Percentiles rank a stretch among this genome's conserved stretches.
phyloP scores from a whole-genome alignment of 1,140 invertebrate species.

The Muscidifurax raptorellus region DNA sequence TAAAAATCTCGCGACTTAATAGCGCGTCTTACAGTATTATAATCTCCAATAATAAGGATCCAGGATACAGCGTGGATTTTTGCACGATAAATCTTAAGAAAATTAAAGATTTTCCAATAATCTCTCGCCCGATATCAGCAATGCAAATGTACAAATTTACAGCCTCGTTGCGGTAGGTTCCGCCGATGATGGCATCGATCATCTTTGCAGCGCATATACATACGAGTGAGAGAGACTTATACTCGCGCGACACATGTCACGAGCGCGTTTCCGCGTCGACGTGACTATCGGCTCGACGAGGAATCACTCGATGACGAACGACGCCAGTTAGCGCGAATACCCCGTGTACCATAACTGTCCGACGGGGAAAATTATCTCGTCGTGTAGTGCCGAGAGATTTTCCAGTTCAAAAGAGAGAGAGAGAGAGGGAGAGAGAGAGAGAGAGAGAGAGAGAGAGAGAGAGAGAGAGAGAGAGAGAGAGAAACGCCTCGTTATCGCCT shows the following conservation, averaged over 20 bases:
- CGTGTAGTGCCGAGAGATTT: not conserved
- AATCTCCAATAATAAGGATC: no score
- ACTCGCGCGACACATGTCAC: constrained; percentile 10
- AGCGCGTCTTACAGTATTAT: no score
- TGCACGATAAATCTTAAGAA: not conserved
- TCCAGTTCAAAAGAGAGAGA: not conserved
- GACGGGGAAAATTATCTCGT: not conserved
- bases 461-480: not conserved
- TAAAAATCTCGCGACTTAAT: no score
- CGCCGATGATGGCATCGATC: not conserved
- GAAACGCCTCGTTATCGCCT: not conserved
- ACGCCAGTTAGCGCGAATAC: constrained; percentile 26
- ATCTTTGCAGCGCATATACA: not conserved
- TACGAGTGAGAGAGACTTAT: not conserved
- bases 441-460: not conserved
- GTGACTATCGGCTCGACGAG: not conserved
- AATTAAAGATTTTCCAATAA: not conserved
- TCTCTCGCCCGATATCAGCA: not conserved
- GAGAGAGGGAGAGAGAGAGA: constrained; percentile 3
- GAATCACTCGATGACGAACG: constrained; percentile 12
- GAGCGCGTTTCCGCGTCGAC: constrained; percentile 29
- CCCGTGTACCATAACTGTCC: not conserved
- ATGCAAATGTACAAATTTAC: not conserved
- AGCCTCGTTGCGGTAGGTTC: not conserved
- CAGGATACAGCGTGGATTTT: no score